phyloP scores from a whole-genome alignment of 1,140 invertebrate genomes.

The Dinoponera quadriceps region DNA sequence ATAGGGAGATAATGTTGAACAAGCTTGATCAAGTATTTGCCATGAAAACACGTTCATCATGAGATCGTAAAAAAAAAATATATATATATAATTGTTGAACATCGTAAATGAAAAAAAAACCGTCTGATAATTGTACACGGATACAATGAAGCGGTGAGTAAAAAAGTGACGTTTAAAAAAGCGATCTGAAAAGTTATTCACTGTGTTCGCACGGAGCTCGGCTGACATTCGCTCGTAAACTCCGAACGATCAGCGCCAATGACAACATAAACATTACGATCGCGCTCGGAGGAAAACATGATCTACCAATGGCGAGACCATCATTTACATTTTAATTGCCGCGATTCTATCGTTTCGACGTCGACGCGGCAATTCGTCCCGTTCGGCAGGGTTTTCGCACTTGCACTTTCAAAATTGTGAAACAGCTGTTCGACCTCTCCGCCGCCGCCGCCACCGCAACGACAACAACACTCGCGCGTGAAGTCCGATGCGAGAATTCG shows the following conservation, averaged over 20 bases:
- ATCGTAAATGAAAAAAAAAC: not conserved
- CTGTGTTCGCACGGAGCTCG: not conserved
- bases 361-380: too few species aligned
- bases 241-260: too few species aligned
- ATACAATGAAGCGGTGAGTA: not conserved
- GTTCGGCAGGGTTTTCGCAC: too few species aligned
- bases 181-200: not conserved
- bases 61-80: not conserved
- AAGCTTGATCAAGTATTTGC: too few species aligned
- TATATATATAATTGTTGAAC: not conserved
- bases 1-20: too few species aligned
- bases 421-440: not conserved
- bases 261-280: too few species aligned
- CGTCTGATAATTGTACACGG: not conserved
- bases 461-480: not conserved
- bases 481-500: conserved; percentile 53
- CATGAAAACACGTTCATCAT: too few species aligned
- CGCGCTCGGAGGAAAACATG: too few species aligned
- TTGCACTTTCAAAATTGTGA: conserved; percentile 4
- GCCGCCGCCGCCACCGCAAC: too few species aligned
- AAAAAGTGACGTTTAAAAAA: not conserved
- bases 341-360: too few species aligned
- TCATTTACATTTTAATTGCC: too few species aligned
- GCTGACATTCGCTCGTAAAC: not conserved
- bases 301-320: too few species aligned